Percentiles rank a stretch among this genome's conserved stretches.
Evolutionary conservation across 2,113 vertebrate genomes (phyloP).

Genomic region (Mustela nigripes): DNA sequence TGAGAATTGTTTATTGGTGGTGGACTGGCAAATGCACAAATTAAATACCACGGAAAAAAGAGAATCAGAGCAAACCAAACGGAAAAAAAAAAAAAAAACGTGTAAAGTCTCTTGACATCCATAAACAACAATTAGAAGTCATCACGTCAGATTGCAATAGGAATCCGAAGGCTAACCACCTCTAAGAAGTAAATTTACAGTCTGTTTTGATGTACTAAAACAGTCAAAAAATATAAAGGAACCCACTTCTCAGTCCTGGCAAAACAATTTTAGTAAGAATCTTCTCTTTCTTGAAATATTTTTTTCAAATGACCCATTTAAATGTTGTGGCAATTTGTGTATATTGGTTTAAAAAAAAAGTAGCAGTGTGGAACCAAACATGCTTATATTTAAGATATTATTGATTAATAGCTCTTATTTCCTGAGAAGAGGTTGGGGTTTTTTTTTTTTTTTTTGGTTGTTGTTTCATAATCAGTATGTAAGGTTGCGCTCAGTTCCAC

Average conservation of each 20-base stretch:
- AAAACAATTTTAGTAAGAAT: conserved; percentile 72
- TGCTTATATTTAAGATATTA: background rate
- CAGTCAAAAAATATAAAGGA: conserved; percentile 52
- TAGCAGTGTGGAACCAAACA: background rate
- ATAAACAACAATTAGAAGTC: conserved; percentile 74
- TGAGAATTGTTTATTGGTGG: background rate
- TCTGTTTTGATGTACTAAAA: conserved; percentile 62
- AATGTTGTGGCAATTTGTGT: conserved; percentile 21
- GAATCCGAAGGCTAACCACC: conserved; percentile 65
- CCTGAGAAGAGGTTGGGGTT: conserved; percentile 46
- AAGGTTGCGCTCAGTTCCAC: background rate
- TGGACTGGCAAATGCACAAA: background rate
- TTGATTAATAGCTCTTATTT: background rate
- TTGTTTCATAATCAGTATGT: background rate
- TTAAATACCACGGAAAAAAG: background rate
- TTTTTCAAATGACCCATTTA: conserved; percentile 77
- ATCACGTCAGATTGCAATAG: conserved; percentile 37
- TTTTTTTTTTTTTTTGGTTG: background rate
- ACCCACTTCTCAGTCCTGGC: conserved; percentile 15
- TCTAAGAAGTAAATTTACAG: conserved; percentile 62
- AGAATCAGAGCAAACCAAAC: conserved; percentile 63
- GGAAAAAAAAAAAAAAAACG: background rate
- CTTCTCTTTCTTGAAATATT: conserved; percentile 63
- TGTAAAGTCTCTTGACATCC: conserved; percentile 51
- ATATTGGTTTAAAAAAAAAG: background rate